A percentile compares a stretch with the other conserved stretches of the same genome.
phyloP scores from a whole-genome alignment of 2,113 vertebrate genomes.

The Pelecanoides urinatrix region DNA sequence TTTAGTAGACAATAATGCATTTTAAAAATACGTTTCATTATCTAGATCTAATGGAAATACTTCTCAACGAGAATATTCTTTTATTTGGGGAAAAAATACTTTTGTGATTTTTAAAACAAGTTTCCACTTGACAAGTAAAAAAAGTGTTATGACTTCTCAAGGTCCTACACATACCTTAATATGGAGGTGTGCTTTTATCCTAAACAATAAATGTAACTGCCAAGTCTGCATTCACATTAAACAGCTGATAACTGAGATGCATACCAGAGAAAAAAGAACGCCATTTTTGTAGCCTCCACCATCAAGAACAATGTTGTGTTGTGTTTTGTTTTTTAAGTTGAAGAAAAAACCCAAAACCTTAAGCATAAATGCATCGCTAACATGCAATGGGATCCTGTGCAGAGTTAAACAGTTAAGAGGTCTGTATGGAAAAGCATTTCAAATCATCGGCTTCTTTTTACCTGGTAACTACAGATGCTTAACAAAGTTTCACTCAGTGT shows the following conservation, averaged over 20 bases:
- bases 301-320: neutral
- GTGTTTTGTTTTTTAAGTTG: neutral
- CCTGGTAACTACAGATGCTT: neutral
- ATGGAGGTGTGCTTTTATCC: neutral
- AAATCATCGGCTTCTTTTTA: neutral
- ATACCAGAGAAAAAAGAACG: neutral
- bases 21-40: neutral
- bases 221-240: neutral
- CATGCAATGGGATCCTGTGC: neutral
- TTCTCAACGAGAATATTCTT: neutral
- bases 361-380: neutral
- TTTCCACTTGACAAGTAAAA: neutral
- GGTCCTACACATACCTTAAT: neutral
- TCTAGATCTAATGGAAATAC: neutral
- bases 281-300: neutral
- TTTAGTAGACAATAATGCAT: neutral
- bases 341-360: neutral
- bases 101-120: neutral
- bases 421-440: neutral
- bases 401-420: neutral
- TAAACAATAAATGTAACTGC: neutral
- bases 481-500: neutral
- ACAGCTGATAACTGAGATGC: neutral
- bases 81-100: neutral
- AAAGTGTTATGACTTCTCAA: neutral